A percentile compares a stretch with the other conserved stretches of the same genome.
Conservation (phyloP, 2,888 invertebrate genomes). For the Agrotis clavis region DNA sequence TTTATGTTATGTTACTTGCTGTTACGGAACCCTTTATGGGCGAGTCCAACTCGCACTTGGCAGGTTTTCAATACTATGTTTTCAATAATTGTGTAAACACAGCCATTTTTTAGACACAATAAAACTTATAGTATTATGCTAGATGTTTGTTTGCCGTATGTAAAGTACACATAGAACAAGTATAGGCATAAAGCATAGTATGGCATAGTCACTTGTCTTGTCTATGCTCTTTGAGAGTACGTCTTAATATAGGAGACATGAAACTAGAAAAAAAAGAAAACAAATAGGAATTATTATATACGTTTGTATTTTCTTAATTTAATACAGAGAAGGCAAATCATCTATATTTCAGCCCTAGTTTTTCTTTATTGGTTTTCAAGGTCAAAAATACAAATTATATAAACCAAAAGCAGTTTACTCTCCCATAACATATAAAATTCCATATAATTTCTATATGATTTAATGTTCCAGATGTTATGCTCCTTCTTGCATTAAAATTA, state of each 20-base stretch:
- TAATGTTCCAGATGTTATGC: slow-evolving; percentile 6
- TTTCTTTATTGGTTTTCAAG: background rate
- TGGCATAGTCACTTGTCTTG: background rate
- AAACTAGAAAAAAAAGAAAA: background rate
- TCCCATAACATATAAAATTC: slow-evolving; percentile 3
- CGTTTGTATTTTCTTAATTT: slow-evolving; percentile 28
- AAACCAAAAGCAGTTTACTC: background rate
- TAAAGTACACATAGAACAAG: too few species aligned
- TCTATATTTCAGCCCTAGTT: background rate
- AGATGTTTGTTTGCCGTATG: too few species aligned
- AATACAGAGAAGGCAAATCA: background rate
- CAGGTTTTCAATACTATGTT: too few species aligned
- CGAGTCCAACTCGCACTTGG: too few species aligned
- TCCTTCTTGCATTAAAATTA: slow-evolving; percentile 35
- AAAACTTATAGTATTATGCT: too few species aligned
- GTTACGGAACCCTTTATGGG: too few species aligned
- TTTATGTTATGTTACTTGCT: too few species aligned
- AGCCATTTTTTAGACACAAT: too few species aligned
- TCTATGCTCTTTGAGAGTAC: background rate
- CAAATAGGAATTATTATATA: background rate
- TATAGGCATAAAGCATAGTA: too few species aligned
- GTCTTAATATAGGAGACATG: background rate
- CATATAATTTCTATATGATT: slow-evolving; percentile 37
- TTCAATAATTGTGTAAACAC: too few species aligned
- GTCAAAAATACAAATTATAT: slow-evolving; percentile 26